phyloP scores from a whole-genome alignment of 2,797 vertebrate species.

The Cyprinodon diabolis region DNA sequence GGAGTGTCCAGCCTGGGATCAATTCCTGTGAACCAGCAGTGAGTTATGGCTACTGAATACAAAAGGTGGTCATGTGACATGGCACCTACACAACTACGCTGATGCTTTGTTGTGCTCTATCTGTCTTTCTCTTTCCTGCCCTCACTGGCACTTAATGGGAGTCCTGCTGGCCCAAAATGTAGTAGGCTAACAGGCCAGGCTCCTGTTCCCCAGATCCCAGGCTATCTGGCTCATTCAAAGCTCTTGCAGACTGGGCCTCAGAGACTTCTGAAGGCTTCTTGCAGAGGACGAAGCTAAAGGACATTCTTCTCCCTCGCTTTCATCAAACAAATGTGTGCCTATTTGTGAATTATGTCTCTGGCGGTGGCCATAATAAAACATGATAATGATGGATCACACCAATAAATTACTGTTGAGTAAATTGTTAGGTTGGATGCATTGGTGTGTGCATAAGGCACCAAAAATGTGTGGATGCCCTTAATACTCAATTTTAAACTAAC shows the following conservation, averaged over 20 bases:
- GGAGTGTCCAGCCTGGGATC: conserved; percentile 88
- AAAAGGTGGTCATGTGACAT: conserved; percentile 89
- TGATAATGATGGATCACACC: conserved; percentile 84
- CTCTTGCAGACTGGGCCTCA: conserved; percentile 51
- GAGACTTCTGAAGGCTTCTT: conserved; percentile 70
- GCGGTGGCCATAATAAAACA: conserved; percentile 83
- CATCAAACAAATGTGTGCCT: conserved; percentile 68
- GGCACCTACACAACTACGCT: conserved; percentile 75
- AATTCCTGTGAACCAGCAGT: conserved; percentile 85
- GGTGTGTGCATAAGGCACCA: conserved; percentile 53
- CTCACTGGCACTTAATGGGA: conserved; percentile 63
- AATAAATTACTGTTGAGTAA: conserved; percentile 82
- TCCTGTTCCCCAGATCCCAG: conserved; percentile 67
- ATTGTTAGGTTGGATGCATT: conserved; percentile 73
- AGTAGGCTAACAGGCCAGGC: conserved; percentile 60
- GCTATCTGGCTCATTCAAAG: conserved; percentile 61
- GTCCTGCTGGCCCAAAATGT: conserved; percentile 72
- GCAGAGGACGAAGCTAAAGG: conserved; percentile 81
- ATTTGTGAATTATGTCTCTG: conserved; percentile 82
- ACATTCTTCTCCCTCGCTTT: conserved; percentile 79
- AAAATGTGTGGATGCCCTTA: conserved; percentile 51
- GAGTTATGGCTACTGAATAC: conserved; percentile 94
- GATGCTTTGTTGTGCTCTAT: conserved; percentile 62
- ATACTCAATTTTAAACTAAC: conserved; percentile 44
- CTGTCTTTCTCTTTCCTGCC: conserved; percentile 27